phyloP scores from a whole-genome alignment of 1,140 invertebrate genomes.

The Pseudomyrmex cubaensis region DNA sequence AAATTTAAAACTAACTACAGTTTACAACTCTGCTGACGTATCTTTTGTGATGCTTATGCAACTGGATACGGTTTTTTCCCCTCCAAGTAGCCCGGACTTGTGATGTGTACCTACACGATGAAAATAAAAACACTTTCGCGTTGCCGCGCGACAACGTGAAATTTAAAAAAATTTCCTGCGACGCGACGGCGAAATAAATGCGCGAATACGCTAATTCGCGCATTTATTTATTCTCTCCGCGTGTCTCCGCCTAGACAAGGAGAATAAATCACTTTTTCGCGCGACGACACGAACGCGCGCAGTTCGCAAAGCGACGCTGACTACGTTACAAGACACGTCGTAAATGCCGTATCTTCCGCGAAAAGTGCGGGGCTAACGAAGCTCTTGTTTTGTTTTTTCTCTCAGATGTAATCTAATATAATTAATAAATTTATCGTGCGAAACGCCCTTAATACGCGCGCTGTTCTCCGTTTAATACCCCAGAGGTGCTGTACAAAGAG shows the following conservation, averaged over 20 bases:
- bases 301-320: not conserved
- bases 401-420: not conserved
- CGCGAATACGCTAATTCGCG: conserved; percentile 31
- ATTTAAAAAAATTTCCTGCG: conserved; percentile 30
- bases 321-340: not conserved
- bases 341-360: not conserved
- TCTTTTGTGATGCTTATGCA: not conserved
- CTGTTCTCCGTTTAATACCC: not conserved
- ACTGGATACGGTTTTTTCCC: not conserved
- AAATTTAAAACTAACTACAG: too few relatives aligned
- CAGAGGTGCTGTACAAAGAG: not conserved
- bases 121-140: conserved; percentile 33
- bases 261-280: conserved; percentile 40
- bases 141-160: conserved; percentile 2
- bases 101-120: not conserved
- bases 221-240: conserved; percentile 52
- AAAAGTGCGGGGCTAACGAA: not conserved
- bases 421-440: conserved; percentile 1
- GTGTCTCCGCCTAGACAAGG: conserved; percentile 7
- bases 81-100: conserved; percentile 10
- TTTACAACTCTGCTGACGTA: too few relatives aligned
- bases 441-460: not conserved
- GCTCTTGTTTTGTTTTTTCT: not conserved
- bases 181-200: not conserved
- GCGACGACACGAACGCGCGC: not conserved